A percentile compares a stretch with the other conserved stretches of the same genome.
Evolutionary conservation across 2,113 vertebrate species (phyloP).

Genomic region (Otolemur garnettii): DNA sequence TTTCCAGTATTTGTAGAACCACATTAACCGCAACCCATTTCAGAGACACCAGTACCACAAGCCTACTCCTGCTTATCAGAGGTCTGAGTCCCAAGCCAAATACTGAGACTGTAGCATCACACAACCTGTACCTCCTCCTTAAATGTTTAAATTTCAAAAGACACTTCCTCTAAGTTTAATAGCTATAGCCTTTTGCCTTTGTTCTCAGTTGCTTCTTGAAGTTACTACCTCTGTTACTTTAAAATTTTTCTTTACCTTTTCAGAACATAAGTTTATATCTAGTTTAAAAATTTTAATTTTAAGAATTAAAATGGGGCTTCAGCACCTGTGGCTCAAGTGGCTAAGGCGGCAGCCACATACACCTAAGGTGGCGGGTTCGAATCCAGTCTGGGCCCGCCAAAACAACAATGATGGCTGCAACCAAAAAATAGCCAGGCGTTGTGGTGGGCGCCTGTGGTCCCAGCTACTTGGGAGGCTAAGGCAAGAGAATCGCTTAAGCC

Average conservation of each 20-base stretch:
- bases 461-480: too few relatives aligned
- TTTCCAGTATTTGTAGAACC: not conserved
- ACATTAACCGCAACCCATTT: not conserved
- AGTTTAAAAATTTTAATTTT: conserved; percentile 10
- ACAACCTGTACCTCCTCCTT: not conserved
- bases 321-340: too few relatives aligned
- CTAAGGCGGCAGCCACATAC: too few relatives aligned
- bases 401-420: too few relatives aligned
- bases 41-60: not conserved
- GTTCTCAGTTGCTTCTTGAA: not conserved
- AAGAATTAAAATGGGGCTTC: conserved; percentile 44
- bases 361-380: too few relatives aligned
- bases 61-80: not conserved
- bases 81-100: not conserved
- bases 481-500: too few relatives aligned
- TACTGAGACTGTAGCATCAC: not conserved
- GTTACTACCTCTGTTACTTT: not conserved
- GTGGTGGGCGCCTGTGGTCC: too few relatives aligned
- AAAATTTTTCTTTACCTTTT: not conserved
- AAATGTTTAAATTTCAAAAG: not conserved
- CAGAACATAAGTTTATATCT: not conserved
- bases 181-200: conserved; percentile 1
- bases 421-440: too few relatives aligned
- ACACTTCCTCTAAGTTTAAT: not conserved
- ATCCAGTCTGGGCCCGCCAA: too few relatives aligned